Conservation (phyloP, 2,888 invertebrate genomes). For the Pterostichus madidus region DNA sequence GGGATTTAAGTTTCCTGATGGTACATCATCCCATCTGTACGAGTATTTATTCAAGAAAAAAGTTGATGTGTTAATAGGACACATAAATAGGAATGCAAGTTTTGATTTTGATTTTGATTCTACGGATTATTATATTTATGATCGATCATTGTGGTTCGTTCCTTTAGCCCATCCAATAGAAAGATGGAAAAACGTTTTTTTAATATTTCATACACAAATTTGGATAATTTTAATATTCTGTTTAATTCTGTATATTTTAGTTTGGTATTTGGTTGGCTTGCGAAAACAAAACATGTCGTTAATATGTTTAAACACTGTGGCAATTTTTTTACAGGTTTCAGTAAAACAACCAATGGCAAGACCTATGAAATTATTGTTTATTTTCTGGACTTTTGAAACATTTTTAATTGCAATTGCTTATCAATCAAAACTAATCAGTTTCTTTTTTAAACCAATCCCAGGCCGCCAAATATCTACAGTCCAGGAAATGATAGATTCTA, state of each 20-base stretch:
- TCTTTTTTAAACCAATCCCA: constrained; percentile 1
- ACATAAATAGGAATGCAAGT: constrained; percentile 8
- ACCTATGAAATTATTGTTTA: constrained; percentile 4
- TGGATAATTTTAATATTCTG: background rate
- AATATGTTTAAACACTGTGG: background rate
- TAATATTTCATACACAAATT: background rate
- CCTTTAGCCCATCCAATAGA: constrained; percentile 12
- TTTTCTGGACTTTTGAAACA: constrained; percentile 24
- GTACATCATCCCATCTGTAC: background rate
- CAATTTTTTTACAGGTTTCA: background rate
- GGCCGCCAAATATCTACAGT: constrained; percentile 31
- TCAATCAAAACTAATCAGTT: constrained; percentile 21
- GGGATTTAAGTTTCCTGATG: constrained; percentile 6
- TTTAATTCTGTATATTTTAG: background rate
- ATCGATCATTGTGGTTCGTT: constrained; percentile 4
- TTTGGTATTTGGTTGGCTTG: background rate
- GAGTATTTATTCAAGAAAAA: constrained; percentile 2
- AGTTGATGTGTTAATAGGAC: background rate
- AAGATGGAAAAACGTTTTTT: constrained; percentile 16
- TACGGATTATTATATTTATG: constrained; percentile 5
- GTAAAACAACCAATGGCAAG: background rate
- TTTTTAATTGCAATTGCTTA: constrained; percentile 18
- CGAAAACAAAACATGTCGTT: background rate
- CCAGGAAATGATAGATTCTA: constrained; percentile 20
- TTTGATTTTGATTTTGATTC: constrained; percentile 39